These are phyloP conservation scores for Folsomia candida DNA, from an alignment of 2,888 invertebrate genomes.

Conservation along the genomic window DNA sequence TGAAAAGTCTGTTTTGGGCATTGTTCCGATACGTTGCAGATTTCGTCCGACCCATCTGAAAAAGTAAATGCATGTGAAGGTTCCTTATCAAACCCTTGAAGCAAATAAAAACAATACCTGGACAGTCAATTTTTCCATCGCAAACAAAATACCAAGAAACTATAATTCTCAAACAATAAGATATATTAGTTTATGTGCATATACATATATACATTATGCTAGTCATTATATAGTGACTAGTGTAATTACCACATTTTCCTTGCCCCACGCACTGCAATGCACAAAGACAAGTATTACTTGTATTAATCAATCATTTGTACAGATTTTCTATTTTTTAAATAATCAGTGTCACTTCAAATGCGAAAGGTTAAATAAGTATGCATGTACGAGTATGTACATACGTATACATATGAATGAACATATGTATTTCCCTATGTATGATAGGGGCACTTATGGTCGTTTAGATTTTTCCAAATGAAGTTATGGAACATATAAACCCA, in stretches of 20 bases:
- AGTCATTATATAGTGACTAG: too few relatives aligned
- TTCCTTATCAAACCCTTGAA: not conserved
- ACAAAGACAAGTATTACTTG: not conserved
- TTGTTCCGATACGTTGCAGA: slow-evolving; percentile 64
- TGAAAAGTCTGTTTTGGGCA: slow-evolving; percentile 54
- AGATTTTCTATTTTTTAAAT: too few relatives aligned
- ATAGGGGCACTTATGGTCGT: too few relatives aligned
- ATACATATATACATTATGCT: too few relatives aligned
- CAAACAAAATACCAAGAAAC: slow-evolving; percentile 93
- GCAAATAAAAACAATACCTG: slow-evolving; percentile 22
- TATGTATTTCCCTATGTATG: too few relatives aligned
- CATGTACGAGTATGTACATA: too few relatives aligned
- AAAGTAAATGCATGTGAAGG: not conserved
- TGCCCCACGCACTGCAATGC: slow-evolving; percentile 73
- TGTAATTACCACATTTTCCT: slow-evolving; percentile 79
- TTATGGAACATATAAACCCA: too few relatives aligned
- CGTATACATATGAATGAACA: too few relatives aligned
- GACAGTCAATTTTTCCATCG: slow-evolving; percentile 77
- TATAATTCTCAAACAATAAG: not conserved
- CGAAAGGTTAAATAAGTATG: too few relatives aligned
- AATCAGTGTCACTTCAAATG: too few relatives aligned
- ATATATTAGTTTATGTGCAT: not conserved
- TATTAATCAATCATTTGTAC: too few relatives aligned
- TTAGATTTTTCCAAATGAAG: too few relatives aligned
- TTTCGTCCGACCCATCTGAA: slow-evolving; percentile 81